These are phyloP conservation scores for Lasiurus cinereus DNA, from an alignment of 2,113 vertebrate species.

Conservation along the genomic window DNA sequence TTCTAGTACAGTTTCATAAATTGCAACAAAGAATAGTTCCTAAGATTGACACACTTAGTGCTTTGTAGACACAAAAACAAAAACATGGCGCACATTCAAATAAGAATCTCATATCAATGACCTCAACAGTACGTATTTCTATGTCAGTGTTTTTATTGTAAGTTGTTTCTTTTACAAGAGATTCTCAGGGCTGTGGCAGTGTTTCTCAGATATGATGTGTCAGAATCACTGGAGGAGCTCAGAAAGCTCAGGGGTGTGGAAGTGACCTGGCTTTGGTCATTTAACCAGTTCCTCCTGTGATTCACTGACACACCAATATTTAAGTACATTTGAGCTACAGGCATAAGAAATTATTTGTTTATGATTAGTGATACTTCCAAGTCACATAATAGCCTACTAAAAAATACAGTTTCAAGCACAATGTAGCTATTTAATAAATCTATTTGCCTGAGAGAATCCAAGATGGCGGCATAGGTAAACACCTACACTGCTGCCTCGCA, in stretches of 20 bases:
- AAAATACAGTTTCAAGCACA: not conserved
- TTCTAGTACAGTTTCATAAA: not conserved
- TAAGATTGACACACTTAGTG: not conserved
- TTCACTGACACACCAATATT: not conserved
- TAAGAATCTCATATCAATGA: not conserved
- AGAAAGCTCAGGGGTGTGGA: not conserved
- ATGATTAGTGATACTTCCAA: not conserved
- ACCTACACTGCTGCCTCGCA: too few species aligned
- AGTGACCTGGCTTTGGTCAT: not conserved
- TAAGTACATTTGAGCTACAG: not conserved
- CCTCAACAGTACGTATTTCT: not conserved
- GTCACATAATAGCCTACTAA: not conserved
- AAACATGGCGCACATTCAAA: not conserved
- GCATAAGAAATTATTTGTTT: not conserved
- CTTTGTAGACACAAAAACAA: not conserved
- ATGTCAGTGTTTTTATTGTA: not conserved
- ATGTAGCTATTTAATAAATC: not conserved
- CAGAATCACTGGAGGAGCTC: not conserved
- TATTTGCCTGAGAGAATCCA: too few species aligned
- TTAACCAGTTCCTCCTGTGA: not conserved
- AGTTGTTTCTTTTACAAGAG: not conserved
- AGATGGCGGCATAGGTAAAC: too few species aligned
- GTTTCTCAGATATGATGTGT: not conserved
- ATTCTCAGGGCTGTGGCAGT: not conserved
- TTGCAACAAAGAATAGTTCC: not conserved